Evolutionary conservation across 1,140 invertebrate species (phyloP), one percentile per base, ranked within the genome.

Genomic region (Diachasma alloeum): DNA sequence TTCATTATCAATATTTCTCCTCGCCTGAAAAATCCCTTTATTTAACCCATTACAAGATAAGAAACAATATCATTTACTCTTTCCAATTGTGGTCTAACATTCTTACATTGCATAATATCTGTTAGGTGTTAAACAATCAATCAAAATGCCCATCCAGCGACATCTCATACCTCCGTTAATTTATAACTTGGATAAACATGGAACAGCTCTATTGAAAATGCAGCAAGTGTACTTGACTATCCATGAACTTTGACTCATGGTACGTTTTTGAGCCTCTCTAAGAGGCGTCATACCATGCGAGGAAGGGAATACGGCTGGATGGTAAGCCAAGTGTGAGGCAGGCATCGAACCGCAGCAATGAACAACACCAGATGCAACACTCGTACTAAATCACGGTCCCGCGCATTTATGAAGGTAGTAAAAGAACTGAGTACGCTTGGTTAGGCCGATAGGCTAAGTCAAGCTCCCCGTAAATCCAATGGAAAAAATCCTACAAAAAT

Each of bases 191-290:
- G 26, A 63, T 63, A 63, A 63, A 63, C 24, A 63, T 63, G 10
- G 13, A 63, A 63, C 59, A 63, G 4, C 59, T 63, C 59, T 63
- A 63, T 63, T 63, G 59, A 63, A 75, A 74, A 78, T 53, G 63
- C 26, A 53, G 74, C 42, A 48, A 42, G 72, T 11, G 37, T n/a
- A 11, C 15, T 17, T 66, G 71, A 24, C 70, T 81, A 82, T 69
- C 78, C 76, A 76, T 81, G 82, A 84, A 83, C 81, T 83, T 83
- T 82, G 79, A 80, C 79, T 46, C 39, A 31, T 19, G n/a, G 66
- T 59, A 53, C 22, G 59, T 24, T 37, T 17, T 11, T 63, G 59
- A 48, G 22, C 15, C 1, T 53, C 44, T 26, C 72, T 24, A 17
- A 22, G 59, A 67, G 53, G 56, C 56, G 22, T 66, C 2, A 48